Base-by-base conservation (phyloP, 2,113 vertebrate species). In the Syrrhaptes paradoxus region DNA sequence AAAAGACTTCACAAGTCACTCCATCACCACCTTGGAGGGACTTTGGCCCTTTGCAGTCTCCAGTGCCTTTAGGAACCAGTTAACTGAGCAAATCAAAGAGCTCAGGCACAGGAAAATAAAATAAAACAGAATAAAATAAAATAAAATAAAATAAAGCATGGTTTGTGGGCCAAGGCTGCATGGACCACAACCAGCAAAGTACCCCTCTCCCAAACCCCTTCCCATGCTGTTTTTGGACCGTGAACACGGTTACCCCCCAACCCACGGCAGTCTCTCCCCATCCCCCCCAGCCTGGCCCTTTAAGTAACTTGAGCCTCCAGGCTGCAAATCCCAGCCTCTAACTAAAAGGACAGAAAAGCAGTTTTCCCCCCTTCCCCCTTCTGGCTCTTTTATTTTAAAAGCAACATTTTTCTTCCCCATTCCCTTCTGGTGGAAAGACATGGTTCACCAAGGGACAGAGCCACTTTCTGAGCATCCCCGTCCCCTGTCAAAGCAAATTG, bases 241-340 rank as follows among this genome's bases (percentile, higher is more conserved):
- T 16, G 54, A 7, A 3, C 0, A 3, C 5, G 25, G 28, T 62
- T 31, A 11, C 3, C 0, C 7, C 43, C 45, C 1, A 1, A 16
- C 13, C 38, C 62, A 9, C 6, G 0, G 25, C 6, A 4, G 24
- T 13, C 24, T 34, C 34, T 75, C 28, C 45, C 65, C 1, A 0
- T 25, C 34, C 59, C 43, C 24, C 48, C 46, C 76, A 81, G 78
- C 46, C 90, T 76, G 70, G 41, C 93, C 77, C 92, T 93, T 93
- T 77, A 90, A 84, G 85, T 70, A 93, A 97, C 65, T 19, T 48
- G 85, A 95, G 78, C 81, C 81, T 55, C 54, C 3, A 0, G 22
- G 52, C 38, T 78, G 72, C 80, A 90, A 75, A 82, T 32, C 80
- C 21, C 63, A 19, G 41, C 38, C 63, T 77, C 43, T 41, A n/a